Evolutionary conservation across 2,888 invertebrate species (phyloP), one percentile per base, ranked within the genome.

Genomic region (Athripsodes cinereus): DNA sequence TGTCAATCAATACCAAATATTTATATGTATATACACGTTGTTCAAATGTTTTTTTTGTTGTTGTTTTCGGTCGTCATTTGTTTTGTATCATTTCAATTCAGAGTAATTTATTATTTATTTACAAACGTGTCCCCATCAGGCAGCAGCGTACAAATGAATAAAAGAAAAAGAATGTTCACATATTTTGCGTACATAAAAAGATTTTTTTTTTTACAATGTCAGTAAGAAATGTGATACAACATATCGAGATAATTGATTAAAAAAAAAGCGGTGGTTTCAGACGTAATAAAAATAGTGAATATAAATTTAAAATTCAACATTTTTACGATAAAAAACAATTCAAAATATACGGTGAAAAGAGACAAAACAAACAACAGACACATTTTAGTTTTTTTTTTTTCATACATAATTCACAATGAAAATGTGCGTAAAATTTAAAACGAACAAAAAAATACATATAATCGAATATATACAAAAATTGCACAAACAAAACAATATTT

Each of bases 1-100:
- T n/a, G n/a, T n/a, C n/a, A n/a, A n/a, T n/a, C n/a, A n/a, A n/a
- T n/a, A n/a, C n/a, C n/a, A n/a, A n/a, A n/a, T n/a, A n/a, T n/a
- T n/a, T n/a, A n/a, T n/a, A n/a, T n/a, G n/a, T n/a, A n/a, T n/a
- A n/a, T 47, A 16, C 21, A 47, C n/a, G n/a, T n/a, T n/a, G n/a
- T n/a, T n/a, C n/a, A n/a, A n/a, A n/a, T n/a, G n/a, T 49, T 57
- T 58, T 53, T 53, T 60, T 48, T 55, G 44, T 34, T 26, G 26
- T 26, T 10, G 26, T 26, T 26, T 40, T 57, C 47, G 50, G 20
- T 55, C 44, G 58, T 54, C 54, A 58, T 55, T 53, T 57, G 60
- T 56, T 56, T 56, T 56, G 56, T 56, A 48, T 52, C 20, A 10
- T 22, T 8, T 20, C 13, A 2, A 26, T 52, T 46, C 47, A 55